phyloP scores from a whole-genome alignment of 2,113 vertebrate species.

The Notiomystis cincta region DNA sequence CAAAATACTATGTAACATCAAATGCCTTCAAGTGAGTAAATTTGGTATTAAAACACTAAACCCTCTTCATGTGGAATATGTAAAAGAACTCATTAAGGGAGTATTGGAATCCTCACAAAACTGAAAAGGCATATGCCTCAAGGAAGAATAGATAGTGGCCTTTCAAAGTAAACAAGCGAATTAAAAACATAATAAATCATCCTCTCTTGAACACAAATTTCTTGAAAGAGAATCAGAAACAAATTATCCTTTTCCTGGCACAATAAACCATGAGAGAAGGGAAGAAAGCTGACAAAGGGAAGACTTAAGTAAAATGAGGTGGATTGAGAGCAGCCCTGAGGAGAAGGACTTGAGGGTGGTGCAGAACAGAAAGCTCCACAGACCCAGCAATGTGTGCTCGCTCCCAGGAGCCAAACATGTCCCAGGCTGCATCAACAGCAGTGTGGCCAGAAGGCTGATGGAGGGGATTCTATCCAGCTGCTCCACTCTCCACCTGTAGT shows the following conservation, averaged over 20 bases:
- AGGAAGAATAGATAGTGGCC: neutral
- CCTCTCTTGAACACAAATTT: neutral
- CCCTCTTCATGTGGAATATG: neutral
- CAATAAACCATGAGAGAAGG: neutral
- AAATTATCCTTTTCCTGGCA: neutral
- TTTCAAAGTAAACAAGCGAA: neutral
- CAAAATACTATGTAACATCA: neutral
- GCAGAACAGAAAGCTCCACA: neutral
- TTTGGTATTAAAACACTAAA: neutral
- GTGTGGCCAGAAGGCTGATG: neutral
- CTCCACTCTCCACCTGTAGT: neutral
- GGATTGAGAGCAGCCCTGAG: neutral
- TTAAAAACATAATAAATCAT: neutral
- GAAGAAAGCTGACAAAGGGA: neutral
- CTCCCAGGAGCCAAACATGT: neutral
- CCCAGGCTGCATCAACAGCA: neutral
- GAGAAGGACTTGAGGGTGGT: neutral
- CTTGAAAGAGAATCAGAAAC: neutral
- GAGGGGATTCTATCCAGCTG: neutral
- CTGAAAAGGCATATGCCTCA: neutral
- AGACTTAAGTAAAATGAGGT: neutral
- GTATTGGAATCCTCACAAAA: neutral
- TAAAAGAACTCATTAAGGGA: neutral
- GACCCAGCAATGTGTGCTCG: fast-evolving
- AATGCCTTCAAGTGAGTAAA: neutral